Base-by-base conservation (phyloP, 2,888 invertebrate genomes). In the Ochlodes sylvanus region DNA sequence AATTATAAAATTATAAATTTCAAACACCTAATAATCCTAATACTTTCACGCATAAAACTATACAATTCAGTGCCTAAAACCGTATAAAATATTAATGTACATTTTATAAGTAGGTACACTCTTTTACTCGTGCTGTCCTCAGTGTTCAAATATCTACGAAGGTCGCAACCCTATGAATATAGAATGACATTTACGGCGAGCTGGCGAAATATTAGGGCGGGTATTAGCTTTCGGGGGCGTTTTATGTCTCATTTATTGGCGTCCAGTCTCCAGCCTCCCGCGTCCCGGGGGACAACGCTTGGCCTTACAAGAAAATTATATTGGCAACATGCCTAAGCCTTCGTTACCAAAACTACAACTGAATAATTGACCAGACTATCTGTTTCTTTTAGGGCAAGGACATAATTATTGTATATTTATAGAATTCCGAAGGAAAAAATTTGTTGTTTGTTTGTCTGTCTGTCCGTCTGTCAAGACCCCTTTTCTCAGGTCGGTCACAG, bases 311-410 rank as follows among this genome's bases (percentile, higher is more conserved):
- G 55, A 57, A 19, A 50, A 61, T 52, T 32, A 56, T 63, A 27
- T 67, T 67, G 66, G 66, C 66, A 61, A 17, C 54, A 44, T 44
- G 66, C 66, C 66, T 44, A 38, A 34, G 32, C 60, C 14, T 65
- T 42, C 58, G 38, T 19, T 52, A 34, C 50, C 52, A 21, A 19
- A 60, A 41, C 14, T 54, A 60, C 27, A 55, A 61, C 32, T 54
- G 58, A 58, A 58, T 66, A 61, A 42, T 42, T 61, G 41, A 55
- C 14, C 17, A 44, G 54, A 60, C 42, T 61, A 42, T 42, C 27
- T 1, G 54, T 54, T 1, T 54, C 54, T 54, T 32, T 38, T 38
- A 27, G 12, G 12, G 38, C 12, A 38, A 38, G 38, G 38, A 38
- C 38, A 12, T 0, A 7, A 34, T 9, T 6, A 38, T 38, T 38